These are phyloP conservation scores for Drosophila lacicola DNA, from an alignment of 2,888 invertebrate species.

Conservation along the genomic window DNA sequence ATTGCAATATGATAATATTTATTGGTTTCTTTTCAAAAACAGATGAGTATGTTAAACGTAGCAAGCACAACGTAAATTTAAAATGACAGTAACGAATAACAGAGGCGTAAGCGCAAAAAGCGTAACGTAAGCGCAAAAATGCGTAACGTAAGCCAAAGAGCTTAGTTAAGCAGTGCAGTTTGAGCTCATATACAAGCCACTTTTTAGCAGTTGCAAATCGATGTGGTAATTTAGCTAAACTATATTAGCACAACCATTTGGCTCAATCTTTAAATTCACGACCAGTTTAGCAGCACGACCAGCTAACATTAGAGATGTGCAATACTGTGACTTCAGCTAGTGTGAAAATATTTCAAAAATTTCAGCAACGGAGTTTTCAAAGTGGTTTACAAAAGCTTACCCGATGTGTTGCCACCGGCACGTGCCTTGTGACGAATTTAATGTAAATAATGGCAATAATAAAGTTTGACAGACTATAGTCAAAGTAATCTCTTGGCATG, in stretches of 20 bases:
- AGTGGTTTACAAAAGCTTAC: neutral
- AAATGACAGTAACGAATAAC: slow-evolving; percentile 12
- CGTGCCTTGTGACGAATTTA: no score
- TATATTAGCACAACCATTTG: neutral
- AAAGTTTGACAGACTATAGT: neutral
- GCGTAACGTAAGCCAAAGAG: slow-evolving; percentile 10
- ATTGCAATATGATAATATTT: slow-evolving; percentile 16
- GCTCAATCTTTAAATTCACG: neutral
- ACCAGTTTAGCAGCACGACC: neutral
- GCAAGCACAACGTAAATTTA: neutral
- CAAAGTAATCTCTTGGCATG: neutral
- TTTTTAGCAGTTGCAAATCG: neutral
- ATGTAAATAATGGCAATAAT: neutral
- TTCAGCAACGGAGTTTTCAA: neutral
- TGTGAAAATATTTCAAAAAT: neutral
- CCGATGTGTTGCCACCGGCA: neutral
- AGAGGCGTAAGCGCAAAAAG: slow-evolving; percentile 21
- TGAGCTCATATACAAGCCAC: neutral
- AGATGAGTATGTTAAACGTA: slow-evolving; percentile 17
- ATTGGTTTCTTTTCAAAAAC: slow-evolving; percentile 31
- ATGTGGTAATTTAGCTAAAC: neutral
- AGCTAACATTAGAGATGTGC: slow-evolving; percentile 22
- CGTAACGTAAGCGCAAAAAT: slow-evolving; percentile 10
- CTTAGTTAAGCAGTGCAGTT: neutral
- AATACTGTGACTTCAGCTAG: neutral